Evolutionary conservation across 2,797 vertebrate genomes (phyloP).

Genomic region (Lacerta agilis): DNA sequence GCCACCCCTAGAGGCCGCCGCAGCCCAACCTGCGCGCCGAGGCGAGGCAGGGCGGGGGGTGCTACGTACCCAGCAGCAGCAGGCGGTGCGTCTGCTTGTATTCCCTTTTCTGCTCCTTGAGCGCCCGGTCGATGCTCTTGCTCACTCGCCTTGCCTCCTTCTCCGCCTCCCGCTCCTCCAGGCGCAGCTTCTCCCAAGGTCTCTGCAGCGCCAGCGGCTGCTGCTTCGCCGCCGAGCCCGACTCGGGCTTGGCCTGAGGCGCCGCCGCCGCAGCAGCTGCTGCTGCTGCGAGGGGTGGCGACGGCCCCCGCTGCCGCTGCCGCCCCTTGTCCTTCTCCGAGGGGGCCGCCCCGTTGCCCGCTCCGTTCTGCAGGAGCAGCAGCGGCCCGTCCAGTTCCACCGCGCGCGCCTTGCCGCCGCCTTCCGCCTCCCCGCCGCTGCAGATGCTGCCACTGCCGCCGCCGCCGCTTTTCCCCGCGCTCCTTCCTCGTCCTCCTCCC

Average conservation of each 20-base stretch:
- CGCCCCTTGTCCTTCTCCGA: conserved; percentile 26
- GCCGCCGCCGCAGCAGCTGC: not conserved
- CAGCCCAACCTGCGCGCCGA: conserved; percentile 14
- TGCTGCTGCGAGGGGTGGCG: not conserved
- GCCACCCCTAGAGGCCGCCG: not conserved
- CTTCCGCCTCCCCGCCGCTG: not conserved
- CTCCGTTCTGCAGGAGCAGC: conserved; percentile 69
- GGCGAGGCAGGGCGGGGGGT: not conserved
- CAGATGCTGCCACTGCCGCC: conserved; percentile 70
- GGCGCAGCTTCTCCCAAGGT: conserved; percentile 88
- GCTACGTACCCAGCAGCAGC: conserved; percentile 90
- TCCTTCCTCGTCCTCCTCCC: not conserved
- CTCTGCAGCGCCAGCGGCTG: conserved; percentile 77
- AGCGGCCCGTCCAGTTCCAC: conserved; percentile 48
- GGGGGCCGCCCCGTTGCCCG: conserved; percentile 60
- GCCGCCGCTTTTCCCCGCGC: conserved; percentile 37
- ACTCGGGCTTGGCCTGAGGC: conserved; percentile 42
- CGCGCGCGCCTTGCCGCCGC: not conserved
- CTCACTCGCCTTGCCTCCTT: conserved; percentile 94
- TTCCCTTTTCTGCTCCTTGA: conserved; percentile 92
- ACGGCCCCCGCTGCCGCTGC: not conserved
- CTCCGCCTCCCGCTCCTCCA: conserved; percentile 93
- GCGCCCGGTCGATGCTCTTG: conserved; percentile 89
- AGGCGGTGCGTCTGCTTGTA: conserved; percentile 95
- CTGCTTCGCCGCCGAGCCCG: conserved; percentile 40